These are phyloP conservation scores for Scaptomyza graminum DNA, from an alignment of 1,140 invertebrate species.

Conservation along the genomic window DNA sequence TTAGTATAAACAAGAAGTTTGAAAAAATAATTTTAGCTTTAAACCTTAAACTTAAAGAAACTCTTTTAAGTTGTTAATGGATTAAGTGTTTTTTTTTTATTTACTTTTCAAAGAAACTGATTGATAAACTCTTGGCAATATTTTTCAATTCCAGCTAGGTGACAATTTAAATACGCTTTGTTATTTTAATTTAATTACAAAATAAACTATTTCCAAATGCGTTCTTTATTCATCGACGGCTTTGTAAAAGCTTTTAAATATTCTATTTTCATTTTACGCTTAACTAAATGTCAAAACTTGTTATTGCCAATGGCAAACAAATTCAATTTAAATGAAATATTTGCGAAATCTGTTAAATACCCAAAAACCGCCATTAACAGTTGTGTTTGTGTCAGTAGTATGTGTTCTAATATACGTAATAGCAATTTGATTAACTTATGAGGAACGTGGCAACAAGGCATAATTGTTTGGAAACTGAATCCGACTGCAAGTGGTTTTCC, in stretches of 20 bases:
- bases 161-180: no score
- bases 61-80: no score
- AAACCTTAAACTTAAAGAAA: no score
- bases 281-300: neutral
- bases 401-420: slow-evolving; percentile 12
- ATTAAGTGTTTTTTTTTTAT: no score
- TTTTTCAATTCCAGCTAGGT: no score
- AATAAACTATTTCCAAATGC: no score
- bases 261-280: slow-evolving; percentile 11
- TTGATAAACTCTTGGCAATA: no score
- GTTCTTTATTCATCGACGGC: no score
- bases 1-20: no score
- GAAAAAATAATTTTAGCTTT: no score
- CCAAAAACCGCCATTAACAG: neutral
- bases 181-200: no score
- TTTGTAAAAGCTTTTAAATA: neutral
- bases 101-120: no score
- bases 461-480: slow-evolving; percentile 59
- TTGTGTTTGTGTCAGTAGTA: slow-evolving; percentile 1
- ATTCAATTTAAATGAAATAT: slow-evolving; percentile 9
- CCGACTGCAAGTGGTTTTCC: slow-evolving; percentile 24
- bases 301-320: neutral
- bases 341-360: neutral
- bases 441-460: slow-evolving; percentile 30
- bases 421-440: slow-evolving; percentile 32